Evolutionary conservation across 1,140 invertebrate genomes (phyloP), one percentile per base, ranked within the genome.

Genomic region (Bathynomus jamesi): DNA sequence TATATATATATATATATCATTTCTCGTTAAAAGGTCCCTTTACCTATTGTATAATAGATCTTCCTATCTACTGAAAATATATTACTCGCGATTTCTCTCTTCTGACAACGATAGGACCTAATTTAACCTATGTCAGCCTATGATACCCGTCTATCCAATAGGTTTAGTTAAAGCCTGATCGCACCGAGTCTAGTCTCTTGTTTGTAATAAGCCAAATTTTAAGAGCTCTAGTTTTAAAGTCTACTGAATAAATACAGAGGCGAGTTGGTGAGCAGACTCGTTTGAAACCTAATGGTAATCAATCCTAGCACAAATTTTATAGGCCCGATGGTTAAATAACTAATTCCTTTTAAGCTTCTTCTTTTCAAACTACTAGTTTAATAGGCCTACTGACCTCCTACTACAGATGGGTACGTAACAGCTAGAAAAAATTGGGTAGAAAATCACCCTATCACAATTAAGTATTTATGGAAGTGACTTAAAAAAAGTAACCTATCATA

Each of bases 1-100:
- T 53, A 53, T 53, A 53, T 53, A 53, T 53, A 53, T 53, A 53
- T 53, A 53, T 53, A 53, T 53, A 53, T 53, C n/a, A n/a, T n/a
- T n/a, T n/a, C n/a, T n/a, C n/a, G 21, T 53, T 17, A 17, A 53
- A 17, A 53, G 13, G 21, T 40, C 13, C 21, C 13, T 53, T 17
- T 53, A 53, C 21, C 13, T 53, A 53, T 2, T 53, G 21, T 53
- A 53, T 53, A 53, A 53, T 53, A 53, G 13, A 53, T 53, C 13
- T 53, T 17, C 21, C 13, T 53, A 53, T 53, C 13, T 53, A 53
- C 21, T 53, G 21, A 17, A 53, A 17, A 53, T 53, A 53, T 53
- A 53, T 3, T 53, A 53, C 21, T 17, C 21, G 21, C 21, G 21
- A 3, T 1, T 53, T 53, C 13, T 53, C 13, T 53, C 13, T 53